A percentile compares a stretch with the other conserved stretches of the same genome.
Evolutionary conservation across 2,797 vertebrate genomes (phyloP).

Genomic region (Coendou prehensilis): DNA sequence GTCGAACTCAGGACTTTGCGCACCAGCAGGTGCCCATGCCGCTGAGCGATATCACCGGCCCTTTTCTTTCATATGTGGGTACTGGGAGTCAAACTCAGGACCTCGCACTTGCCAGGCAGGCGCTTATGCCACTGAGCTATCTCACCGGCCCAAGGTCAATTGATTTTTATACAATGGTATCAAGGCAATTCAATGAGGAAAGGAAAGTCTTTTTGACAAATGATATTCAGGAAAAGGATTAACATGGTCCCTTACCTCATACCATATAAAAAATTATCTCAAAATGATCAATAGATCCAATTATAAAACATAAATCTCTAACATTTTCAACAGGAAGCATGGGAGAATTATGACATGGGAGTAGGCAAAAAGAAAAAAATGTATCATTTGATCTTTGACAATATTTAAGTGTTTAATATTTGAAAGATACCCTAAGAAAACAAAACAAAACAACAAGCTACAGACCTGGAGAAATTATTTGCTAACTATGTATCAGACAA

Average conservation of each 20-base stretch:
- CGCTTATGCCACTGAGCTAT: too few species aligned
- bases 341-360: neutral
- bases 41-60: too few species aligned
- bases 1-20: too few species aligned
- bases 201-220: slow-evolving; percentile 7
- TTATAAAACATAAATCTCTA: slow-evolving; percentile 12
- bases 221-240: neutral
- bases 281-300: neutral
- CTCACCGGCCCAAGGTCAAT: neutral
- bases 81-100: too few species aligned
- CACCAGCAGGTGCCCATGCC: too few species aligned
- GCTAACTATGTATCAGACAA: neutral
- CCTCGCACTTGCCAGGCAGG: too few species aligned
- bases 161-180: slow-evolving; percentile 10
- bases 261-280: neutral
- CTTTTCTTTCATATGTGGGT: too few species aligned
- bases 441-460: slow-evolving; percentile 20
- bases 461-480: slow-evolving; percentile 5
- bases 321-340: neutral
- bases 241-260: neutral
- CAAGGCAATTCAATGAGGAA: neutral
- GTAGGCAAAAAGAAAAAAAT: neutral
- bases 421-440: slow-evolving; percentile 8
- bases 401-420: slow-evolving; percentile 14
- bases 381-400: neutral